Base-by-base conservation (phyloP, 1,140 invertebrate species). In the Lepidurus arcticus region DNA sequence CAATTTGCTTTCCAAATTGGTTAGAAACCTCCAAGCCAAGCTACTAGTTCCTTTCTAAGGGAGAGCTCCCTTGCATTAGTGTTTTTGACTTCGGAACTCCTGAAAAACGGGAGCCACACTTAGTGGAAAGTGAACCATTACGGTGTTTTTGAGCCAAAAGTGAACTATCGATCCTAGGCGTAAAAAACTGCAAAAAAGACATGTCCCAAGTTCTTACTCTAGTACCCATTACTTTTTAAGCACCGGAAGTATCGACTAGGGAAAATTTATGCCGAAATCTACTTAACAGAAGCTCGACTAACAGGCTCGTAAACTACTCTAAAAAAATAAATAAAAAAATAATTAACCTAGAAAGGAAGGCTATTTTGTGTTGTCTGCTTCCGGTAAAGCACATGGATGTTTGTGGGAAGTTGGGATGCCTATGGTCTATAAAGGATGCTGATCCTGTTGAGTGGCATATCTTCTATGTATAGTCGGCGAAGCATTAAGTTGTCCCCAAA, bases 401-500 rank as follows among this genome's bases (percentile, higher is more conserved):
- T 21, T 13, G 16, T n/a, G 53, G 21, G 21, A n/a, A 13, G 16
- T 65, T 65, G 53, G 16, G 53, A 16, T 65, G 13, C 21, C 13
- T 65, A 16, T 11, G 45, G 45, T 9, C 16, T 9, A 65, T 7
- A 65, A 47, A 16, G 53, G 53, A 65, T 21, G 53, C 53, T 65
- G 53, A 34, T 34, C 34, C 34, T 34, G 34, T 34, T 3, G 13
- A 65, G 53, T 65, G n/a, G 53, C 21, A 0, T 65, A 13, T 65
- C 53, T 9, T 5, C 16, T n/a, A 0, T 65, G 53, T 65, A 65
- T n/a, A 65, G 9, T 21, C 53, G 53, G 6, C 13, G 53, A 65
- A 65, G 53, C 53, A 65, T 65, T 65, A 65, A 65, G 53, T 65
- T 65, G 53, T 65, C 53, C 53, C 53, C 53, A 65, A 65, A 34